Base-by-base conservation (phyloP, 2,888 invertebrate genomes). In the Ommatoiulus sabulosus region DNA sequence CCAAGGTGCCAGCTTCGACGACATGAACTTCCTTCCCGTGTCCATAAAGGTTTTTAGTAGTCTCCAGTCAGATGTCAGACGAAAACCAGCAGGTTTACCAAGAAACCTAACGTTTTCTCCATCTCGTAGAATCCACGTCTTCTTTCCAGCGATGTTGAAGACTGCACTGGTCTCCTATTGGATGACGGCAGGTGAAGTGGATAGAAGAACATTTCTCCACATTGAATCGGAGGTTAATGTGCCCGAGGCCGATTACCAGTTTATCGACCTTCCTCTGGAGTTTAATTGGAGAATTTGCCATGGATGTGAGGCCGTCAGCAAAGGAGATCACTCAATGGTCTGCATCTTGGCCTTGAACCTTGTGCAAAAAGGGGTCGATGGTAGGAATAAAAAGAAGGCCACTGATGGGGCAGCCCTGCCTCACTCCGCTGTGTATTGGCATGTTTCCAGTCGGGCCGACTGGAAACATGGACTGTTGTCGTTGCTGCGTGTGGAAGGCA, bases 381-480 rank as follows among this genome's bases (percentile, higher is more conserved):
- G 89, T 89, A 5, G 91, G 24, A 89, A 90, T 90, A 89, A 91
- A 91, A 5, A 91, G 44, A 63, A 90, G 89, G 3, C 90, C 90
- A 44, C 89, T 89, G 2, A 91, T 88, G 0, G 91, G 91, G 87
- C 89, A 87, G 15, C 90, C 91, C 90, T 91, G 91, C 17, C 87
- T 87, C 0, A 91, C 90, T 12, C 91, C 91, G 0, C 89, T 24
- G 0, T 48, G 43, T 52, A 90, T 89, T 5, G 57, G 84, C n/a
- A 91, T 90, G 0, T 84, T 86, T 1, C 87, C 72, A 0, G 90
- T 90, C 0, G 48, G n/a, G 0, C 89, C 89, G 1, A 52, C 43
- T 2, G 84, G 20, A 4, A 1, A 20, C 35, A 12, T n/a, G 86
- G 46, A n/a, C 44, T 44, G 17, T 10, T 0, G 87, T 20, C 24